A percentile compares a stretch with the other conserved stretches of the same genome.
Conservation (phyloP, 2,797 vertebrate species). For the Champsocephalus esox region DNA sequence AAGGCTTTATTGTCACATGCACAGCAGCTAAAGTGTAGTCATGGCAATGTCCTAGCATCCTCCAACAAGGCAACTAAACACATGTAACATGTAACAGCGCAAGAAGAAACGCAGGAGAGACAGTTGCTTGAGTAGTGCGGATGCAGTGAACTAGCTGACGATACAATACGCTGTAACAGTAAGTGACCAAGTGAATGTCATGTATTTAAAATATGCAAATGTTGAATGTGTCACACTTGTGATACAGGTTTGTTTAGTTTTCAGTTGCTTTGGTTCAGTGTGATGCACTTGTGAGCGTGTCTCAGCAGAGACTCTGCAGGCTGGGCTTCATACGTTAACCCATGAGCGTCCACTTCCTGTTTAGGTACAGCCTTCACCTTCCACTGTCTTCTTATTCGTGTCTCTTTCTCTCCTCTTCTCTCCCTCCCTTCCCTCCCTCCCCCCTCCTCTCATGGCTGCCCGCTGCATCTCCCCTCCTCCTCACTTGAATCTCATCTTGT, state of each 20-base stretch:
- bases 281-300: not conserved
- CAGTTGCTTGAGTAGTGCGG: no score
- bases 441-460: conserved; percentile 19
- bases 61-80: no score
- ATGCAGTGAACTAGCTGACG: no score
- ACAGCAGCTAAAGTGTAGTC: no score
- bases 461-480: conserved; percentile 29
- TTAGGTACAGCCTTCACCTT: conserved; percentile 15
- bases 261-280: not conserved
- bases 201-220: not conserved
- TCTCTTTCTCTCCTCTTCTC: conserved; percentile 46
- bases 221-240: not conserved
- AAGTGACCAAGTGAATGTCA: no score
- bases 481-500: conserved; percentile 24
- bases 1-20: no score
- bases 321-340: not conserved
- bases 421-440: not conserved
- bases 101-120: no score
- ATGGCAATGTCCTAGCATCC: no score
- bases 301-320: no score
- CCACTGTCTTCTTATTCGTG: conserved; percentile 50
- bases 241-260: not conserved
- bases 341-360: conserved; percentile 44
- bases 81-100: no score
- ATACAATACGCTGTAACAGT: no score